phyloP scores from a whole-genome alignment of 2,888 invertebrate species.

The Pterostichus madidus region DNA sequence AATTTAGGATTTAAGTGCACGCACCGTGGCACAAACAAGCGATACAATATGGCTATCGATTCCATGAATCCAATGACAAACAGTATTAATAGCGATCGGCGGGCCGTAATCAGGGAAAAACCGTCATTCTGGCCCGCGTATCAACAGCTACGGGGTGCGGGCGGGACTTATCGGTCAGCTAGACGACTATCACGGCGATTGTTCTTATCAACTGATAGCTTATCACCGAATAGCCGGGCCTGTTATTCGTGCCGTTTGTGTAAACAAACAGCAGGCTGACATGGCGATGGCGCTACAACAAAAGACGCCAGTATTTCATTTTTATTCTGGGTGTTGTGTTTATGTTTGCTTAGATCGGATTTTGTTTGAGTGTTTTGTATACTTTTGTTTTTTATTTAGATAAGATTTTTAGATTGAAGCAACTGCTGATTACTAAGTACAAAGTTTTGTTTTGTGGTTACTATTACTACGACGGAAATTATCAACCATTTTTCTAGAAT shows the following conservation, averaged over 20 bases:
- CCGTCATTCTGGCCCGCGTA: background rate
- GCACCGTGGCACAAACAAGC: conserved; percentile 40
- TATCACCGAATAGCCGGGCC: conserved; percentile 42
- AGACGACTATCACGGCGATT: conserved; percentile 44
- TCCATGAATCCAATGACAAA: conserved; percentile 50
- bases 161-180: conserved; percentile 37
- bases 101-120: conserved; percentile 37
- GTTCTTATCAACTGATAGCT: conserved; percentile 54
- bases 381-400: conserved; percentile 5
- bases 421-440: conserved; percentile 1
- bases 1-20: conserved; percentile 25
- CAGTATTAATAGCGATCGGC: conserved; percentile 51
- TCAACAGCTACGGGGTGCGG: conserved; percentile 19
- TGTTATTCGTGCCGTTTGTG: conserved; percentile 32
- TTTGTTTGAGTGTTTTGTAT: background rate
- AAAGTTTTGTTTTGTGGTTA: conserved; percentile 12
- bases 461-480: background rate
- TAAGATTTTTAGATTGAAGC: conserved; percentile 23
- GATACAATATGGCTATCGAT: conserved; percentile 45
- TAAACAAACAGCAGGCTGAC: conserved; percentile 43
- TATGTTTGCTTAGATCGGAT: conserved; percentile 1
- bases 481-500: conserved; percentile 6
- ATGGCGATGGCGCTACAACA: conserved; percentile 42
- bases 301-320: conserved; percentile 17
- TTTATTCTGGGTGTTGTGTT: background rate